phyloP scores from a whole-genome alignment of 23 tunicate genomes.

The Halocynthia aurantium region DNA sequence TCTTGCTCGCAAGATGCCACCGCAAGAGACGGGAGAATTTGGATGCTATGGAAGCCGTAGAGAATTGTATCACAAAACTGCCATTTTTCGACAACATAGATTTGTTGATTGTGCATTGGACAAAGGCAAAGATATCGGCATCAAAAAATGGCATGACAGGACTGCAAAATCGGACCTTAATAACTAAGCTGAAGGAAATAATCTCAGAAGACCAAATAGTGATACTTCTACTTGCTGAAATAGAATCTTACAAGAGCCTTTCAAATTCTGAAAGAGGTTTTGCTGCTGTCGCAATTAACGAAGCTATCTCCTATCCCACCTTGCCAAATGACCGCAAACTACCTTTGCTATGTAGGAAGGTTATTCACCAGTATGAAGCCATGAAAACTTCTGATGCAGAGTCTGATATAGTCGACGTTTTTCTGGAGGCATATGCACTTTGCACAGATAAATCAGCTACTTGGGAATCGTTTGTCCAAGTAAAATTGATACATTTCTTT shows the following conservation, averaged over 20 bases:
- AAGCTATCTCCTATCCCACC: not conserved
- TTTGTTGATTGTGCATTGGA: slow-evolving; percentile 13
- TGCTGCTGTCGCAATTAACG: too few relatives aligned
- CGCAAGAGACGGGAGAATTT: not conserved
- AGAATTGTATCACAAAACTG: not conserved
- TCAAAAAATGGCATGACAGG: not conserved
- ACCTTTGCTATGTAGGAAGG: not conserved
- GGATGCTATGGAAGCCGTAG: slow-evolving; percentile 10
- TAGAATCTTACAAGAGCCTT: not conserved
- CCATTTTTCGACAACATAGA: not conserved
- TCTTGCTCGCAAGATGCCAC: slow-evolving; percentile 2
- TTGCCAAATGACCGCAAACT: not conserved
- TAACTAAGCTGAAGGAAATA: not conserved
- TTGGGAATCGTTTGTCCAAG: slow-evolving; percentile 8
- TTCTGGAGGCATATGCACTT: not conserved
- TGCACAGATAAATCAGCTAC: not conserved
- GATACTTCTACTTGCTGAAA: not conserved
- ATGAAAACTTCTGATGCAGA: not conserved
- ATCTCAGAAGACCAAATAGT: not conserved
- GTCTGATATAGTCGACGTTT: not conserved
- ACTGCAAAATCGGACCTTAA: not conserved
- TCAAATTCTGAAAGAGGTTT: not conserved
- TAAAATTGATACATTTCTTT: not conserved
- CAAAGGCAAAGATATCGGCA: slow-evolving; percentile 7
- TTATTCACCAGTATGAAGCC: not conserved